A percentile compares a stretch with the other conserved stretches of the same genome.
phyloP scores from a whole-genome alignment of 2,888 invertebrate genomes.

The Neria commutata region DNA sequence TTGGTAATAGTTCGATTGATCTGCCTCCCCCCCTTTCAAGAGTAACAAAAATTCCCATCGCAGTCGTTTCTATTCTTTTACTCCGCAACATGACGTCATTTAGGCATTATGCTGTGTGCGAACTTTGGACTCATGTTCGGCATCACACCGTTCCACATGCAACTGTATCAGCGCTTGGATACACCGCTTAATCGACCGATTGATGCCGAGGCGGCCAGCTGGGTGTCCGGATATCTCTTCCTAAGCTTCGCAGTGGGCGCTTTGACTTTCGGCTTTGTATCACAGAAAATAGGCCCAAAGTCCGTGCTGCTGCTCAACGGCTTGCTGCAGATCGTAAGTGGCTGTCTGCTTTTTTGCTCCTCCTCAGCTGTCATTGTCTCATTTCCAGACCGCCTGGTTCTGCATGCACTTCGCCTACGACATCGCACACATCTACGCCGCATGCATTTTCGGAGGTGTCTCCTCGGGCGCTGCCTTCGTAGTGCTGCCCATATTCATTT shows the following conservation, averaged over 20 bases:
- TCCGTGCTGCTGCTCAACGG: constrained; percentile 47
- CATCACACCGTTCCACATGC: constrained; percentile 50
- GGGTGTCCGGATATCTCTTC: constrained; percentile 48
- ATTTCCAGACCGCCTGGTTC: constrained; percentile 50
- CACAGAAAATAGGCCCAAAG: constrained; percentile 49
- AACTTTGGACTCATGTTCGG: constrained; percentile 57
- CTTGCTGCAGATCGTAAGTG: constrained; percentile 54
- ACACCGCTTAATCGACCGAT: constrained; percentile 46
- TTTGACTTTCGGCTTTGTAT: constrained; percentile 45
- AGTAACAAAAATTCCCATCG: background rate
- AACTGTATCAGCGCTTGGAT: constrained; percentile 43
- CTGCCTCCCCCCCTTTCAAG: background rate
- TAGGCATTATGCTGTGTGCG: constrained; percentile 52
- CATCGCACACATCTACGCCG: constrained; percentile 51
- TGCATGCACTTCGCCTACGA: constrained; percentile 53
- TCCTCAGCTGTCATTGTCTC: constrained; percentile 3
- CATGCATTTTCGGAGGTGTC: constrained; percentile 50
- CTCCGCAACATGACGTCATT: background rate
- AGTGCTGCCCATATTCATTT: constrained; percentile 51
- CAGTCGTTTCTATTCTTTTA: constrained; percentile 6
- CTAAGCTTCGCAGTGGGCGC: constrained; percentile 50
- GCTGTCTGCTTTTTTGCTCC: no score
- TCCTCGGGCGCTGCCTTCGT: constrained; percentile 51
- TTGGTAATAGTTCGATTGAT: constrained; percentile 40
- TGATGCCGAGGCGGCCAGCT: constrained; percentile 41